These are phyloP conservation scores for Craseonycteris thonglongyai DNA, from an alignment of 2,113 vertebrate genomes.

Conservation along the genomic window DNA sequence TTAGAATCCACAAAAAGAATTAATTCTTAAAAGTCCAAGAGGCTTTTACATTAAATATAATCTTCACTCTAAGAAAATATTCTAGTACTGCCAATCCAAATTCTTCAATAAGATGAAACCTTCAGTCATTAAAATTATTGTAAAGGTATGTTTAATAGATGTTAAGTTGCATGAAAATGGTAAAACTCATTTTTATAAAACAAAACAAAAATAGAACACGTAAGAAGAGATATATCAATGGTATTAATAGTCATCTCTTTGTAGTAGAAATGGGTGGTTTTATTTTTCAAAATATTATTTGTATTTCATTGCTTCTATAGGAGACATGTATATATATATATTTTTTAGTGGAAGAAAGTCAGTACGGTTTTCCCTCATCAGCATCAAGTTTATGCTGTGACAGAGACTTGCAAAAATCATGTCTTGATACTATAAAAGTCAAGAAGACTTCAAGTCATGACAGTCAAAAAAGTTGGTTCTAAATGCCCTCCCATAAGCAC, in stretches of 20 bases:
- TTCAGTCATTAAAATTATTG: conserved; percentile 9
- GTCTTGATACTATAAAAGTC: background rate
- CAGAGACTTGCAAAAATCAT: conserved; percentile 1
- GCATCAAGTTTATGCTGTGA: background rate
- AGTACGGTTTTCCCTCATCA: background rate
- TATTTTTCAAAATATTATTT: background rate
- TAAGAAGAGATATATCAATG: background rate
- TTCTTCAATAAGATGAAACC: background rate
- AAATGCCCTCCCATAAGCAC: background rate
- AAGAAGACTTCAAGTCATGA: background rate
- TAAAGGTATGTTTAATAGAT: background rate
- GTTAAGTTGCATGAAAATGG: background rate
- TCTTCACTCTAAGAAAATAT: conserved; percentile 22
- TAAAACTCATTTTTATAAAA: conserved; percentile 39
- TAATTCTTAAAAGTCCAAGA: conserved; percentile 21
- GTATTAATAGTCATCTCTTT: background rate
- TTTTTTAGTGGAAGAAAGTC: background rate
- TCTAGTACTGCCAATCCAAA: background rate
- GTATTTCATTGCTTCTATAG: background rate
- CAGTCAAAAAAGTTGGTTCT: background rate
- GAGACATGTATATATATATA: background rate
- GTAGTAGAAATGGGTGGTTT: background rate
- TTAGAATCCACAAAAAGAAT: conserved; percentile 25
- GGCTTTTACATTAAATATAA: conserved; percentile 4
- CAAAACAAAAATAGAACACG: conserved; percentile 24